Evolutionary conservation across 2,797 vertebrate genomes (phyloP).

Genomic region (Phataginus tricuspis): DNA sequence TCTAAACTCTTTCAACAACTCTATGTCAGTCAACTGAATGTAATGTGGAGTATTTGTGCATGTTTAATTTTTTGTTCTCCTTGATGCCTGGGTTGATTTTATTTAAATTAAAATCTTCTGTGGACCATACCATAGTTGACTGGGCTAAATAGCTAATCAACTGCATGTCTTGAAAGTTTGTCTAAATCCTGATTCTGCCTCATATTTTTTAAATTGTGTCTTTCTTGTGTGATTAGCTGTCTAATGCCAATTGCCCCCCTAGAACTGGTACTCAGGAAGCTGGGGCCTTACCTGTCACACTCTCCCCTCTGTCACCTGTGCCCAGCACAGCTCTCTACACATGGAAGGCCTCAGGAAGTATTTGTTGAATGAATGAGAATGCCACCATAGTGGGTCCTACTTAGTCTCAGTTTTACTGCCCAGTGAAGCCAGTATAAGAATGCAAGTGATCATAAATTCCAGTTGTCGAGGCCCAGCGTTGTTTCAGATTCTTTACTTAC

Average conservation of each 20-base stretch:
- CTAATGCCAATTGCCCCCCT: not conserved
- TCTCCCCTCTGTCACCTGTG: not conserved
- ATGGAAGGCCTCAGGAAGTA: not conserved
- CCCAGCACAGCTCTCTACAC: not conserved
- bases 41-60: accelerated
- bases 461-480: not conserved
- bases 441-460: not conserved
- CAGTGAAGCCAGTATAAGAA: not conserved
- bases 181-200: not conserved
- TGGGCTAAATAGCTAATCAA: not conserved
- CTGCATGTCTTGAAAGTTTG: not conserved
- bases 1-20: not conserved
- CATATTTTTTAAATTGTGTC: accelerated
- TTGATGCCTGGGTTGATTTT: not conserved
- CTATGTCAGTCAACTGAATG: not conserved
- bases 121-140: not conserved
- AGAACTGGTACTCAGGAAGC: not conserved
- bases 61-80: not conserved
- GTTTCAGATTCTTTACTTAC: not conserved
- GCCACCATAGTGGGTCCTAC: accelerated
- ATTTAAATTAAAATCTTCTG: not conserved
- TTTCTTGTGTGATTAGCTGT: not conserved
- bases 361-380: no score
- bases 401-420: not conserved
- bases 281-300: not conserved